These are phyloP conservation scores for Halesus radiatus DNA, from an alignment of 1,140 invertebrate genomes.

Conservation along the genomic window DNA sequence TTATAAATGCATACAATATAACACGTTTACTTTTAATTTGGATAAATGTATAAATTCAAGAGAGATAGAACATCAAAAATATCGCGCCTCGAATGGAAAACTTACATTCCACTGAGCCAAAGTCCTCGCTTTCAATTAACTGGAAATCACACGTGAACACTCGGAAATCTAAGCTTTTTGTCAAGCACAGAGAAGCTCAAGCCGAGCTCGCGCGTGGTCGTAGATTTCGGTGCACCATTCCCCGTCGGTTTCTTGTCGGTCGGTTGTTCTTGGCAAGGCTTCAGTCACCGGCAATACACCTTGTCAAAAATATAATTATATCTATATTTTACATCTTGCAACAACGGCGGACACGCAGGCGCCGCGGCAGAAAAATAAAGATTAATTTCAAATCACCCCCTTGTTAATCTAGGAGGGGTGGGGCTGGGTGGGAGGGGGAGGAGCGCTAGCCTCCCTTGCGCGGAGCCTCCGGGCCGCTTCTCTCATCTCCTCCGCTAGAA, in stretches of 20 bases:
- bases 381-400: neutral
- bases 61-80: conserved; percentile 57
- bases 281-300: conserved; percentile 35
- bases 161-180: no score
- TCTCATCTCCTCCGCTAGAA: conserved; percentile 70
- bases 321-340: conserved; percentile 47
- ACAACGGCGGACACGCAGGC: conserved; percentile 34
- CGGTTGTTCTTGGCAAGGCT: neutral
- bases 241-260: neutral
- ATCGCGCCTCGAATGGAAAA: conserved; percentile 44
- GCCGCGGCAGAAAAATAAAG: conserved; percentile 4
- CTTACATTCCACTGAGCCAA: no score
- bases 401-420: conserved; percentile 44
- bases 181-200: no score
- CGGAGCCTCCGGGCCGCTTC: conserved; percentile 71
- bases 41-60: conserved; percentile 57
- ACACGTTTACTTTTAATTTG: conserved; percentile 53
- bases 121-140: no score
- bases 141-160: no score
- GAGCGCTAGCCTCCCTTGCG: conserved; percentile 56
- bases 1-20: conserved; percentile 55
- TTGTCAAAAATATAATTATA: conserved; percentile 55
- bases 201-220: no score
- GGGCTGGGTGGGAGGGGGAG: conserved; percentile 38
- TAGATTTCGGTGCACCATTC: neutral